Evolutionary conservation across 2,797 vertebrate species (phyloP).

Genomic region (Delichon dasypus): DNA sequence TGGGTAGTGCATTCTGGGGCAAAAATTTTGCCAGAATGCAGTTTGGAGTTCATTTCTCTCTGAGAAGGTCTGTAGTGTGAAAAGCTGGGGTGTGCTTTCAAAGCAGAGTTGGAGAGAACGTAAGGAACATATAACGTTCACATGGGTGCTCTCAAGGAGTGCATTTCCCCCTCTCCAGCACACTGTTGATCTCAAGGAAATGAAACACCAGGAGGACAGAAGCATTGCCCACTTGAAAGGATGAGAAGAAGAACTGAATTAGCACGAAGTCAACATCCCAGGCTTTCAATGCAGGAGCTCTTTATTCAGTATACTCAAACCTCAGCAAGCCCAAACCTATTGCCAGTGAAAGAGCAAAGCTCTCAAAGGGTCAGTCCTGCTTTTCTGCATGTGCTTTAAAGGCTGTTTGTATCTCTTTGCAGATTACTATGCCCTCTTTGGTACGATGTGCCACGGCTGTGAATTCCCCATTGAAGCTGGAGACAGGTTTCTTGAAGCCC

Average conservation of each 20-base stretch:
- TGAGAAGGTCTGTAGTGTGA: background rate
- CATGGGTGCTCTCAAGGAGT: background rate
- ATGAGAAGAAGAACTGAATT: background rate
- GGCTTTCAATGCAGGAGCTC: rapidly evolving
- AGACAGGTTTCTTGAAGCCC: constrained; percentile 93
- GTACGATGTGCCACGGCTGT: constrained; percentile 92
- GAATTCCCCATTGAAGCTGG: constrained; percentile 98
- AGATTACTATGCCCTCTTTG: constrained; percentile 96
- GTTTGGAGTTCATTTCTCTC: background rate
- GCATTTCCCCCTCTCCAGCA: background rate
- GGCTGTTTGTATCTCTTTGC: constrained; percentile 11
- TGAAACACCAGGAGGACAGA: background rate
- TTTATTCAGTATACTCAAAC: background rate
- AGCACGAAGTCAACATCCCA: background rate
- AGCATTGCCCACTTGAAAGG: background rate
- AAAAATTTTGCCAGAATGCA: background rate
- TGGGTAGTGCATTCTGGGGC: background rate
- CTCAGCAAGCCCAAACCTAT: background rate
- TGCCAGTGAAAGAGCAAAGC: background rate
- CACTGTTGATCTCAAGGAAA: background rate
- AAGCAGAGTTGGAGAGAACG: background rate
- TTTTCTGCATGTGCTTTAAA: background rate
- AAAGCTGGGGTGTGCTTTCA: background rate
- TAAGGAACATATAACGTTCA: background rate
- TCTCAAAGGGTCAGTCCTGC: background rate